Evolutionary conservation across 2,113 vertebrate genomes (phyloP).

Genomic region (Picathartes gymnocephalus): DNA sequence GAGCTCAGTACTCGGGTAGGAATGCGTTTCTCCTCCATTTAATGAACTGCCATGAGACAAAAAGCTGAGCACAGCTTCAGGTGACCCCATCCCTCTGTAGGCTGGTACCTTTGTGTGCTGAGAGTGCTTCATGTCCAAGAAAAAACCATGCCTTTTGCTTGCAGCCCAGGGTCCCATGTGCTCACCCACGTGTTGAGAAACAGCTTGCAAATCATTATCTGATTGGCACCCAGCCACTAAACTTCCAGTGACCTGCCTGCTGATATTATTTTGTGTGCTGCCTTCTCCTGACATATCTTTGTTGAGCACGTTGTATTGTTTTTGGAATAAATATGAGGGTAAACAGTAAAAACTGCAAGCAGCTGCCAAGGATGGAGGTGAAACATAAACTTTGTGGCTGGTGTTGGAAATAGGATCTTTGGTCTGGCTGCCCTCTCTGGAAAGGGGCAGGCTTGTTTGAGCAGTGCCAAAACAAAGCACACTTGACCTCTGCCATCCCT

Average conservation of each 20-base stretch:
- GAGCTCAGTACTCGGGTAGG: neutral
- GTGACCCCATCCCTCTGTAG: neutral
- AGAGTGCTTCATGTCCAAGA: neutral
- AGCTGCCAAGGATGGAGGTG: neutral
- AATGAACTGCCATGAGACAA: neutral
- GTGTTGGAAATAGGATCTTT: neutral
- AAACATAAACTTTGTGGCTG: neutral
- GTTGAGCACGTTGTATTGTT: neutral
- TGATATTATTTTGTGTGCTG: neutral
- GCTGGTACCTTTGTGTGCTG: neutral
- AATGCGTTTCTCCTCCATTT: fast-evolving
- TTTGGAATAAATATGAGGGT: constrained; percentile 28
- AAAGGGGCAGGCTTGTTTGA: neutral
- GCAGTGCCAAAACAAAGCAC: neutral
- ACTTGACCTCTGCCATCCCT: neutral
- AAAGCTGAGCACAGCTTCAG: neutral
- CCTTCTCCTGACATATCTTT: neutral
- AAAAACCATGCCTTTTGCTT: neutral
- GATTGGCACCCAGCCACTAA: neutral
- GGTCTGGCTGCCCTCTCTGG: neutral
- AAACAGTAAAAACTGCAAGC: neutral
- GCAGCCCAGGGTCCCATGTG: neutral
- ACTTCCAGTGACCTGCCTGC: constrained; percentile 18
- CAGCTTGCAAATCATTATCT: constrained; percentile 42
- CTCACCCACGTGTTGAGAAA: neutral